Evolutionary conservation across 2,113 vertebrate genomes (phyloP).

Genomic region (Siniperca knerii): DNA sequence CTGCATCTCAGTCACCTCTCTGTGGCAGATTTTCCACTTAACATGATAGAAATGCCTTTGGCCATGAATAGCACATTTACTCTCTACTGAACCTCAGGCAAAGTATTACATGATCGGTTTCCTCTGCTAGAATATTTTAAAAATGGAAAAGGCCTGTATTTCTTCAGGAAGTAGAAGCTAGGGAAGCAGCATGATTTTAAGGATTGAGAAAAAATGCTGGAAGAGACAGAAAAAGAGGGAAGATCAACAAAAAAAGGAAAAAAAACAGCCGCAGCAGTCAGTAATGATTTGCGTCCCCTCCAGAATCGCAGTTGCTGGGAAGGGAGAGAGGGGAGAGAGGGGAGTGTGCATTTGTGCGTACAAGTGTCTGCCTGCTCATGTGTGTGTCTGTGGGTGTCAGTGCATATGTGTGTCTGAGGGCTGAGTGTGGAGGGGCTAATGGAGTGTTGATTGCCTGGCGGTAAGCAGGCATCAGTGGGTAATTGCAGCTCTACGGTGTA

Average conservation of each 20-base stretch:
- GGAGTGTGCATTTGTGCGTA: constrained; percentile 53
- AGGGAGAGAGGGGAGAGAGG: constrained; percentile 19
- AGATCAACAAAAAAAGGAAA: constrained; percentile 36
- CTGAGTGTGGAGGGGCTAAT: constrained; percentile 79
- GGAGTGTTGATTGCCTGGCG: constrained; percentile 83
- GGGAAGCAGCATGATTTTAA: constrained; percentile 50
- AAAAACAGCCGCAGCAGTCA: constrained; percentile 59
- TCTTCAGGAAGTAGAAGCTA: constrained; percentile 43
- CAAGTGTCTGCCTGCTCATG: constrained; percentile 18
- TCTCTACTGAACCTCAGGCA: constrained; percentile 68
- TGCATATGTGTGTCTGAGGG: constrained; percentile 65
- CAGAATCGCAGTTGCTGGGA: constrained; percentile 42
- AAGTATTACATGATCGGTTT: constrained; percentile 70
- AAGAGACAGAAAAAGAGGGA: constrained; percentile 53
- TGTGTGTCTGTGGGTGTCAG: constrained; percentile 61
- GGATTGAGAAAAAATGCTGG: constrained; percentile 32
- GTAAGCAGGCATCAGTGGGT: constrained; percentile 82
- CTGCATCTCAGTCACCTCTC: constrained; percentile 71
- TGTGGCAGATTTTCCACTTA: constrained; percentile 72
- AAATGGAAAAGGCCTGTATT: constrained; percentile 38
- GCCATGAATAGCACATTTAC: constrained; percentile 76
- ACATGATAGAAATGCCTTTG: constrained; percentile 75
- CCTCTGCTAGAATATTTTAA: constrained; percentile 56
- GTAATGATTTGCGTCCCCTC: constrained; percentile 71
- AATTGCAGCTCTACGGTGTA: constrained; percentile 80